Base-by-base conservation (phyloP, 2,888 invertebrate genomes). In the Heliconius ismenius region DNA sequence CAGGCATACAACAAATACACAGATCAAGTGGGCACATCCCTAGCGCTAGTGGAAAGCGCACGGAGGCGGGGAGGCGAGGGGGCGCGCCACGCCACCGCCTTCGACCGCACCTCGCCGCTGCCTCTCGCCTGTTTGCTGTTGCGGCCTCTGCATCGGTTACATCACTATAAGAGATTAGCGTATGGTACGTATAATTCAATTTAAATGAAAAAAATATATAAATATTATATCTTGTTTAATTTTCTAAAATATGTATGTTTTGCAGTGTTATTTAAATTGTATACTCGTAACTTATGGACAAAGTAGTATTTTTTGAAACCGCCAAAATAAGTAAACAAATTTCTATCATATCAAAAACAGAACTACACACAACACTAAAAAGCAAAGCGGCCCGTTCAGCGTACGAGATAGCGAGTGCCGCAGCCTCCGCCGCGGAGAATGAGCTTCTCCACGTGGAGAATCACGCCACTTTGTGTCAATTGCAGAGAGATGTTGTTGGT, bases 111-210 rank as follows among this genome's bases (percentile, higher is more conserved):
- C 96, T 82, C 92, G 78, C 90, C 92, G 88, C 94, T 99, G 82
- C 98, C 99, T 28, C 95, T 99, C 63, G 97, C 97, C 65, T 96
- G 97, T 77, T 96, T 98, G 86, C 95, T 99, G 76, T 93, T 99
- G 84, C 97, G 98, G 86, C 99, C 99, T 54, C 94, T 98, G 76
- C 98, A 98, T 90, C 95, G 99, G 75, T 93, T 98, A 82, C 93
- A 98, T 77, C 98, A 98, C 88, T 98, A 98, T 91, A 96, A 96
- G 87, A 95, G 85, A 92, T 79, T 84, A 49, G 81, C 83, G 32
- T 80, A 80, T 67, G 84, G 84, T 83, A 74, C 10, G 4, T 39
- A 11, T 39, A 2, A 11, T 39, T 39, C 11, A 39, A 39, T 39
- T 39, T 39, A 39, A 39, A 39, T 39, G n/a, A n/a, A n/a, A n/a